Evolutionary conservation across 64 coral and sea anemone genomes (phyloP).

Genomic region (Pocillopora verrucosa): DNA sequence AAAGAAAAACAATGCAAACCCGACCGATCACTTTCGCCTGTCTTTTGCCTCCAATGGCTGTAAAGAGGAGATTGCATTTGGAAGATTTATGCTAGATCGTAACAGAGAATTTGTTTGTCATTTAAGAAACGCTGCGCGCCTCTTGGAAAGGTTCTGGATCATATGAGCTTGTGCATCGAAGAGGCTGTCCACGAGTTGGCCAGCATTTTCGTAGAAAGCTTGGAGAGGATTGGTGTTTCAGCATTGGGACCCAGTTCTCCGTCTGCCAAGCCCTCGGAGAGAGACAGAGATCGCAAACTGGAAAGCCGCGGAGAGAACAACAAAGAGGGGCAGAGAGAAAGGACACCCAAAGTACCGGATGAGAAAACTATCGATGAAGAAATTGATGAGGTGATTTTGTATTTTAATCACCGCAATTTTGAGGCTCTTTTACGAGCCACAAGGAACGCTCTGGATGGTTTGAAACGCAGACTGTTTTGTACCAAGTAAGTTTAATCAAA

Average conservation of each 20-base stretch:
- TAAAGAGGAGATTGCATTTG: no score
- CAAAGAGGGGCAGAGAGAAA: constrained; percentile 61
- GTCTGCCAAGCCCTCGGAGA: constrained; percentile 52
- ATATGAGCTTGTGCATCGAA: constrained; percentile 74
- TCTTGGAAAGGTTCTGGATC: constrained; percentile 65
- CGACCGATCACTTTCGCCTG: no score
- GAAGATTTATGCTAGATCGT: not conserved
- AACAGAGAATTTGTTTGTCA: not conserved
- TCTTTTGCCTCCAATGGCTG: no score
- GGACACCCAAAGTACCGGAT: constrained; percentile 75
- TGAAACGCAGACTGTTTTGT: constrained; percentile 86
- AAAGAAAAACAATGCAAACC: no score
- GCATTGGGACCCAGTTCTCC: constrained; percentile 45
- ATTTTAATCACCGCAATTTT: constrained; percentile 88
- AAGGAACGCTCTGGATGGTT: constrained; percentile 77
- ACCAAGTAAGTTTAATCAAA: constrained; percentile 28
- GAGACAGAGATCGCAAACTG: constrained; percentile 75
- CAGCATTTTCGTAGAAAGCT: constrained; percentile 70
- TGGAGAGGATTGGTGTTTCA: constrained; percentile 63
- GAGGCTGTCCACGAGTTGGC: constrained; percentile 86
- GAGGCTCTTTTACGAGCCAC: constrained; percentile 79
- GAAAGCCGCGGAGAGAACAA: constrained; percentile 66
- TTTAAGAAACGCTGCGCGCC: constrained; percentile 80
- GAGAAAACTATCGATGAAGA: constrained; percentile 90
- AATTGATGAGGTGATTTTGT: constrained; percentile 86